These are phyloP conservation scores for Atherinosoma microstoma DNA, from an alignment of 2,797 vertebrate species.

Conservation along the genomic window DNA sequence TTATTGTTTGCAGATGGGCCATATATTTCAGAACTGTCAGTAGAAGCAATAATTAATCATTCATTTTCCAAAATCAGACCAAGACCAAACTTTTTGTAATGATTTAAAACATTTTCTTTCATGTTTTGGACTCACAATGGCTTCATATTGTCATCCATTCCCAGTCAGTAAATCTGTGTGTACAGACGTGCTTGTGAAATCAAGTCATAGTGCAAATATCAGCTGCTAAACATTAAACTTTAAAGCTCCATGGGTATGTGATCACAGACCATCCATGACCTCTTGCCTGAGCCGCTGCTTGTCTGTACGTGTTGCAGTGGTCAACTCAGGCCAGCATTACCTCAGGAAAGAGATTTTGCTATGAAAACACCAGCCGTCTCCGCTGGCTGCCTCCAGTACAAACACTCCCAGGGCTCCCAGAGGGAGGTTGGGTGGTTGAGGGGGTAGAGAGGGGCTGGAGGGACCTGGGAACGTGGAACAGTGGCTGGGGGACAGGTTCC, in stretches of 20 bases:
- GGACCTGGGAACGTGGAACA: slow-evolving; percentile 28
- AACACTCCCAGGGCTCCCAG: slow-evolving; percentile 74
- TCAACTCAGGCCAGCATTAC: slow-evolving; percentile 74
- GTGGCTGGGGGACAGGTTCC: neutral
- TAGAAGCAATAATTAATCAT: slow-evolving; percentile 22
- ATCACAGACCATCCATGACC: slow-evolving; percentile 53
- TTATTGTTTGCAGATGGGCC: slow-evolving; percentile 26
- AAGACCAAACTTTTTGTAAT: slow-evolving; percentile 19
- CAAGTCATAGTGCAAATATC: slow-evolving; percentile 19
- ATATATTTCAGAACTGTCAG: slow-evolving; percentile 22
- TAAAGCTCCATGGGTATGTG: slow-evolving; percentile 48
- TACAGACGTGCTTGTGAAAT: slow-evolving; percentile 32
- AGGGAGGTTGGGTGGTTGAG: slow-evolving; percentile 60
- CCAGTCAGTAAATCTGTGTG: slow-evolving; percentile 10
- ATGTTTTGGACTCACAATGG: slow-evolving; percentile 13
- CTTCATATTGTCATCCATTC: neutral
- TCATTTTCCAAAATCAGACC: slow-evolving; percentile 13
- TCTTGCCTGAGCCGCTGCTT: slow-evolving; percentile 37
- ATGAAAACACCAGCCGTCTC: slow-evolving; percentile 78
- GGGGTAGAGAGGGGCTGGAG: slow-evolving; percentile 4
- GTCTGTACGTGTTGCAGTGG: slow-evolving; percentile 50
- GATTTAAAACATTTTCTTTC: slow-evolving; percentile 13
- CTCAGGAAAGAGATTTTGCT: slow-evolving; percentile 79
- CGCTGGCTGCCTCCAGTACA: slow-evolving; percentile 73
- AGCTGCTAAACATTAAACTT: slow-evolving; percentile 52